These are phyloP conservation scores for Pseudorhombus dupliciocellatus DNA, from an alignment of 2,113 vertebrate genomes.

Conservation along the genomic window DNA sequence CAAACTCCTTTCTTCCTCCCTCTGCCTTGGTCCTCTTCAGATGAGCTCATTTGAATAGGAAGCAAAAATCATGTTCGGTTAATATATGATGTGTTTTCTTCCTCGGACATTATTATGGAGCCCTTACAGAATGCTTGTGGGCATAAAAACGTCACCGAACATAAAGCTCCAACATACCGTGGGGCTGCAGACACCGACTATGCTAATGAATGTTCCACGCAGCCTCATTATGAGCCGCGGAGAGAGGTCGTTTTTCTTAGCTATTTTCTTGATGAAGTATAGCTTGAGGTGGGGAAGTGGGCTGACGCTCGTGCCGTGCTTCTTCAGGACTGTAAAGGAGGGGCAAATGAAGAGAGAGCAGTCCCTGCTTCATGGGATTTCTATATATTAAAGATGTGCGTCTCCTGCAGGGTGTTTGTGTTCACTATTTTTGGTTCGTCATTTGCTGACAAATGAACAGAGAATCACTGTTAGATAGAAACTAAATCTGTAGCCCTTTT, in stretches of 20 bases:
- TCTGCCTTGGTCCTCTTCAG: conserved; percentile 51
- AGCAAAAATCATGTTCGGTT: conserved; percentile 56
- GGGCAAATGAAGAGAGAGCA: conserved; percentile 41
- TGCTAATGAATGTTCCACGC: conserved; percentile 77
- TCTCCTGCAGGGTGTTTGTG: conserved; percentile 44
- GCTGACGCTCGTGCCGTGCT: conserved; percentile 31
- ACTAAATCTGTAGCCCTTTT: conserved; percentile 51
- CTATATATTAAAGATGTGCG: conserved; percentile 41
- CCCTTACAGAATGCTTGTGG: conserved; percentile 62
- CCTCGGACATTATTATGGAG: conserved; percentile 71
- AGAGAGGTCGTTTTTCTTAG: conserved; percentile 75
- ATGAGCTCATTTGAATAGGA: conserved; percentile 76
- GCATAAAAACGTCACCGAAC: conserved; percentile 74
- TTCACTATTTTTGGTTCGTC: conserved; percentile 33
- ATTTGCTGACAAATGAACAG: conserved; percentile 56
- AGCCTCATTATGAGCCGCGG: conserved; percentile 74
- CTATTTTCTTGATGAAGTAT: conserved; percentile 71
- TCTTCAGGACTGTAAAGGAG: conserved; percentile 40
- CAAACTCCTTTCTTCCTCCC: conserved; percentile 26
- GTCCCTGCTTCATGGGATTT: conserved; percentile 40
- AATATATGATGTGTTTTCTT: conserved; percentile 75
- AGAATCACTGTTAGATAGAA: conserved; percentile 54
- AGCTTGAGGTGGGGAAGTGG: conserved; percentile 51
- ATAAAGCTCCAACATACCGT: conserved; percentile 69
- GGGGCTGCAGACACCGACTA: conserved; percentile 69